Conservation (phyloP, 2,888 invertebrate genomes). For the Pterostichus niger region DNA sequence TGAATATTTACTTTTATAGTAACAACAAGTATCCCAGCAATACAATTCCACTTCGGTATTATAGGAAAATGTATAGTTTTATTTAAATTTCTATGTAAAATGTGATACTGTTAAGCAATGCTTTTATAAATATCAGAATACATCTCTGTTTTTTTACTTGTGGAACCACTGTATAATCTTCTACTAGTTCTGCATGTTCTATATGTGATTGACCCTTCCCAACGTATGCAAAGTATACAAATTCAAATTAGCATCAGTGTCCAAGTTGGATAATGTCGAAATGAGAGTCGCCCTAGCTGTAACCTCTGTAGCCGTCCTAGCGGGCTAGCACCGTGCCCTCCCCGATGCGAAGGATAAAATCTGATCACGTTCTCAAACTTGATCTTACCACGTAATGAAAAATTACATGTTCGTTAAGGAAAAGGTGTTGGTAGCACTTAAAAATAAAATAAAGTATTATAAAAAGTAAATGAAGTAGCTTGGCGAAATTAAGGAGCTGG, state of each 20-base stretch:
- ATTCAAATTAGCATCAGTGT: not conserved
- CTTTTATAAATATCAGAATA: too few species aligned
- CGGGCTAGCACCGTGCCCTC: slow-evolving; percentile 47
- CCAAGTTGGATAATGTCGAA: not conserved
- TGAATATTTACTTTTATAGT: too few species aligned
- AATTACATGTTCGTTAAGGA: slow-evolving; percentile 77
- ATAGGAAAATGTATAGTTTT: too few species aligned
- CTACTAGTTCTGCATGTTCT: too few species aligned
- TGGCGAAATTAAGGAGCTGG: slow-evolving; percentile 60
- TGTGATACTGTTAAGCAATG: too few species aligned
- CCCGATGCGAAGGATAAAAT: slow-evolving; percentile 75
- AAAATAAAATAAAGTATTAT: slow-evolving; percentile 70
- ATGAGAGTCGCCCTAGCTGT: slow-evolving; percentile 70
- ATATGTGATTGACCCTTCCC: too few species aligned
- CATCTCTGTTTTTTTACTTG: too few species aligned
- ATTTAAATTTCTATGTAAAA: too few species aligned
- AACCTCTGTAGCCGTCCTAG: slow-evolving; percentile 66
- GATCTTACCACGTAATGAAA: slow-evolving; percentile 86
- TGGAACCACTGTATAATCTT: too few species aligned
- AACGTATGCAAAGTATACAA: too few species aligned
- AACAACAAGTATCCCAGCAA: too few species aligned
- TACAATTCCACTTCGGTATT: too few species aligned
- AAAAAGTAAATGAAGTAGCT: slow-evolving; percentile 71
- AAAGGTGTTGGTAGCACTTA: slow-evolving; percentile 69
- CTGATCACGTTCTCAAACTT: slow-evolving; percentile 79